Evolutionary conservation across 2,888 invertebrate genomes (phyloP).

Genomic region (Podotricha telesiphe): DNA sequence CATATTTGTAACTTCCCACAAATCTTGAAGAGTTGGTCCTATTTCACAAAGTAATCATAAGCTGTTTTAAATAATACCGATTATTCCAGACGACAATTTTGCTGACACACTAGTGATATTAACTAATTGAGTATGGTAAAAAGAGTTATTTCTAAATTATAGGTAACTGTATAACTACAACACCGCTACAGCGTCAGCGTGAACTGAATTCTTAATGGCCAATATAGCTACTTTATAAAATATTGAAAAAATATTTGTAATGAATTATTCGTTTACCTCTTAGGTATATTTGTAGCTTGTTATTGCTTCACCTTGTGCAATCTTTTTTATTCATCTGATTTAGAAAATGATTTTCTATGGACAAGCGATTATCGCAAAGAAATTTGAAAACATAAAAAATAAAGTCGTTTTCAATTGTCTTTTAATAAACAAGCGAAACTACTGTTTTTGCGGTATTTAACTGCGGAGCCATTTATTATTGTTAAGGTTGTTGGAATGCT

Average conservation of each 20-base stretch:
- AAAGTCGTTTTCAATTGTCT: not conserved
- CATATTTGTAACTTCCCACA: too few species aligned
- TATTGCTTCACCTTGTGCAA: not conserved
- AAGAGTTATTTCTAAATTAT: too few species aligned
- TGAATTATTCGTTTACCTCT: not conserved
- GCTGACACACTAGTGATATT: too few species aligned
- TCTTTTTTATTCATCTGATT: not conserved
- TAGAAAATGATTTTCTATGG: not conserved
- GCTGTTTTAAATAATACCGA: too few species aligned
- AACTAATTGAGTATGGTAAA: too few species aligned
- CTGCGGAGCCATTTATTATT: not conserved
- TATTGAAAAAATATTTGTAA: not conserved
- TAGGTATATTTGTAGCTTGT: not conserved
- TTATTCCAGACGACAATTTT: too few species aligned
- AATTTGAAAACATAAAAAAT: not conserved
- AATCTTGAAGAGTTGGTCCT: too few species aligned
- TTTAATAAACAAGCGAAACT: not conserved
- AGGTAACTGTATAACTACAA: too few species aligned
- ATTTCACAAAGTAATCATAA: too few species aligned
- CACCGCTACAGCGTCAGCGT: too few species aligned
- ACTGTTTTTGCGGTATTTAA: not conserved
- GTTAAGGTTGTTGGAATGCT: conserved; percentile 9
- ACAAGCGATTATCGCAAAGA: not conserved
- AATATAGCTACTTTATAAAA: not conserved
- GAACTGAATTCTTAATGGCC: not conserved